phyloP scores from a whole-genome alignment of 1,140 invertebrate genomes.

The Drepana arcuata region DNA sequence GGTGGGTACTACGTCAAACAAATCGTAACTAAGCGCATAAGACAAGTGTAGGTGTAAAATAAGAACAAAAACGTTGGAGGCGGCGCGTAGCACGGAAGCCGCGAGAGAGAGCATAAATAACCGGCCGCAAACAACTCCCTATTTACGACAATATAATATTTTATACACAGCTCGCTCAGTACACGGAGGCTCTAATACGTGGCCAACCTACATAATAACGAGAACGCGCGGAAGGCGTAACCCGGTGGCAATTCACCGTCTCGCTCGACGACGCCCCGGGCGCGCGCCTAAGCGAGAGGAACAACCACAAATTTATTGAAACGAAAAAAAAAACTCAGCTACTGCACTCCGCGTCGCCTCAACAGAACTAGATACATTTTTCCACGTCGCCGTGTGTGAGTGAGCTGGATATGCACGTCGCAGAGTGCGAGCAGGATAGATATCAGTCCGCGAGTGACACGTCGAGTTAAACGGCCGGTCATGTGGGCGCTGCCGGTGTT shows the following conservation, averaged over 20 bases:
- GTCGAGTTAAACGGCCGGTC: constrained; percentile 47
- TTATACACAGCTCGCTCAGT: constrained; percentile 56
- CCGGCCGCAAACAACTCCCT: constrained; percentile 49
- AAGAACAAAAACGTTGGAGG: constrained; percentile 33
- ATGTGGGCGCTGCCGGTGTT: constrained; percentile 70
- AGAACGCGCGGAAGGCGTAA: constrained; percentile 69
- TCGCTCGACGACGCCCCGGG: constrained; percentile 55
- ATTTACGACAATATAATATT: constrained; percentile 66
- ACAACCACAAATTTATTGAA: constrained; percentile 71
- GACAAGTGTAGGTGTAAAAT: no score
- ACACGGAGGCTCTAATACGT: constrained; percentile 61
- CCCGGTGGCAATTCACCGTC: constrained; percentile 61
- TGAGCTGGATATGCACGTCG: constrained; percentile 17
- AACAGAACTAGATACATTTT: constrained; percentile 71
- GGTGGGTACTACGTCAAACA: no score
- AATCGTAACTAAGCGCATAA: no score
- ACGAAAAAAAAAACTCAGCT: constrained; percentile 62
- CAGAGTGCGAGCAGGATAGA: constrained; percentile 34
- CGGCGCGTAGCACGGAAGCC: constrained; percentile 47
- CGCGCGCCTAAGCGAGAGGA: constrained; percentile 62
- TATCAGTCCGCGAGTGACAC: constrained; percentile 28
- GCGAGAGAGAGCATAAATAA: constrained; percentile 55
- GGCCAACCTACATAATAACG: constrained; percentile 64
- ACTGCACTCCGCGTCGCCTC: constrained; percentile 66
- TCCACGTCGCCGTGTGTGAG: constrained; percentile 51